Evolutionary conservation across 1,140 invertebrate species (phyloP), one percentile per base, ranked within the genome.

Genomic region (Dufourea novaeangliae): DNA sequence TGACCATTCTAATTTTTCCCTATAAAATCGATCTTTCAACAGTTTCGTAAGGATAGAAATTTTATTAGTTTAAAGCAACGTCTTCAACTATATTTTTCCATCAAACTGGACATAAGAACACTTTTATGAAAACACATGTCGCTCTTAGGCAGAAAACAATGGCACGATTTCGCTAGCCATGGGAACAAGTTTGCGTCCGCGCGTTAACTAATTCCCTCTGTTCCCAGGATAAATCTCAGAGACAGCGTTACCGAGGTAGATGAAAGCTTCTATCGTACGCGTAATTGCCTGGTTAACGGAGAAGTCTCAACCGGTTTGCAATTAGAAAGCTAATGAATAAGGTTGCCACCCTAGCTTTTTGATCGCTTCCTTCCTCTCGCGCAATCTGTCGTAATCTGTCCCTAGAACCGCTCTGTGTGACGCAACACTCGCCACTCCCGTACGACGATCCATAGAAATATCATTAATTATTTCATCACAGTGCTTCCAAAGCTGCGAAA

Each of bases 311-410:
- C 81, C 52, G 78, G 62, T 52, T 77, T 22, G 63, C 77, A 80
- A 84, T 80, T 77, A 78, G 68, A 80, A 76, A 79, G 69, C 22
- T 80, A 80, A 84, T 69, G 78, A 84, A 34, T 69, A 59, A 78
- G 52, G 50, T 44, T 63, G 27, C 50, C 63, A 64, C 50, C 46
- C 62, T 66, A 73, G 67, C 39, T 75, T 62, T 68, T 57, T 37
- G 61, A 78, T 80, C 62, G 78, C 41, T 80, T 77, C 46, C 72
- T 80, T 77, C 57, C 72, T 84, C 54, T 79, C 44, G 25, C 54
- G 41, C 44, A 32, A 70, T 67, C 25, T 82, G 22, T 59, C 64
- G 59, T 39, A 50, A 70, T 63, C 57, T 44, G 57, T 71, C 39
- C 67, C 41, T 52, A 54, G 74, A 77, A 29, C 44, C 25, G 29